Evolutionary conservation across 1,140 invertebrate genomes (phyloP), one percentile per base, ranked within the genome.

Genomic region (Drosophila azteca): DNA sequence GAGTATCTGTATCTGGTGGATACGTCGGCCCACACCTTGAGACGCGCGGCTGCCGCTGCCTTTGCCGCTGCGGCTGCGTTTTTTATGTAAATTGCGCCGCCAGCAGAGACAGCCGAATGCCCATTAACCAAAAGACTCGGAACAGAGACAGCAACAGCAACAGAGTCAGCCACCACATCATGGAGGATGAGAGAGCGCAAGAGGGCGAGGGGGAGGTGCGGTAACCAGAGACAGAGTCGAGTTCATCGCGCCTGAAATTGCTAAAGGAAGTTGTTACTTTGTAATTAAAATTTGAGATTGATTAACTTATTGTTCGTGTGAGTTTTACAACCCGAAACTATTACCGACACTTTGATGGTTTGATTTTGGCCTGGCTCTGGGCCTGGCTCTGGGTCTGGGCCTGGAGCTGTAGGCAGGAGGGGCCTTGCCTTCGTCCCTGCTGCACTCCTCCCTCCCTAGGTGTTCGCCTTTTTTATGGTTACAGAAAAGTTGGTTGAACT

Each of bases 201-300:
- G 71, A 65, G 15, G 11, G 64, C 3, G 11, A 3, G 11, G 17
- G 17, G 17, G 17, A 1, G 17, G 17, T 20, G 17, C 17, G 17
- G 17, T 4, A 1, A 39, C 11, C 1, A 20, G 58, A 26, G 49
- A 35, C 61, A 29, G 54, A 29, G 49, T 44, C 26, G 80, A 65
- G 83, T 87, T 87, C 83, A 87, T 87, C 83, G 83, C 79, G 83
- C 83, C 68, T 87, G 83, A 88, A 87, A 87, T 88, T 87, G 83
- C 83, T 83, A 73, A 88, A 88, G 83, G 83, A 87, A 87, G 83
- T 87, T 87, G 83, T 87, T 87, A 87, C 83, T 87, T 87, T 87
- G 83, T 87, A 87, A 87, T 88, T 87, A 87, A 87, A 87, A 87
- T 87, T 87, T 87, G 75, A 87, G 83, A 87, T 87, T 87, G 83